Base-by-base conservation (phyloP, 2,113 vertebrate species). In the Lipotes vexillifer region DNA sequence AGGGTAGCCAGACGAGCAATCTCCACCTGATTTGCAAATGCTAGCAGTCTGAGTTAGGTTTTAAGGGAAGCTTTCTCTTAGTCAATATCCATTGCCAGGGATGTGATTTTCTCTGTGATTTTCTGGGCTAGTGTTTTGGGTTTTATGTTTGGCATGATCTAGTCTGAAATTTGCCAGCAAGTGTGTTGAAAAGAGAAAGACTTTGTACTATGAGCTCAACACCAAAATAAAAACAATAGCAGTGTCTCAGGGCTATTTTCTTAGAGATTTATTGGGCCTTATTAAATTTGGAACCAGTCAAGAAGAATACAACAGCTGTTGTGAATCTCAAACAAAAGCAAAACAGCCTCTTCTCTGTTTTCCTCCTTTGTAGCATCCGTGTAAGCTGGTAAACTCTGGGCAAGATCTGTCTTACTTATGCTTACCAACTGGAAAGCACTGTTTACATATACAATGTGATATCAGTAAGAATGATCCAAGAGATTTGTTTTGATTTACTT, bases 241-340 rank as follows among this genome's bases (percentile, higher is more conserved):
- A 57, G 78, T 92, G 93, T 82, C 97, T 88, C 97, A 93, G 81
- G 96, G 90, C 5, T 97, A 41, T 97, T 98, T 98, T 97, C 95
- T 97, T 94, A 66, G 95, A 97, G 52, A 87, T 93, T 98, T 98
- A 97, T 96, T 96, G 91, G n/a, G 59, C 2, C 44, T 98, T 97
- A 98, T 98, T 98, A 97, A 98, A 97, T 98, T 93, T 96, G 93
- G 86, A 99, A 91, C 38, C 94, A 98, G 96, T 92, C 96, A 98
- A 98, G 97, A 98, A 98, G 94, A 98, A 98, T 97, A 96, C 88
- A 98, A 81, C 97, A 98, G 98, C 96, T 98, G 97, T 98, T 98
- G 96, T 81, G 95, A 97, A 89, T 91, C 86, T 97, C 82, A 93
- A 98, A 98, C 66, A 96, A 98, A 97, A 98, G 97, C n/a, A 86